Evolutionary conservation across 2,797 vertebrate species (phyloP), one percentile per base, ranked within the genome.

Genomic region (Eupleurogrammus muticus): DNA sequence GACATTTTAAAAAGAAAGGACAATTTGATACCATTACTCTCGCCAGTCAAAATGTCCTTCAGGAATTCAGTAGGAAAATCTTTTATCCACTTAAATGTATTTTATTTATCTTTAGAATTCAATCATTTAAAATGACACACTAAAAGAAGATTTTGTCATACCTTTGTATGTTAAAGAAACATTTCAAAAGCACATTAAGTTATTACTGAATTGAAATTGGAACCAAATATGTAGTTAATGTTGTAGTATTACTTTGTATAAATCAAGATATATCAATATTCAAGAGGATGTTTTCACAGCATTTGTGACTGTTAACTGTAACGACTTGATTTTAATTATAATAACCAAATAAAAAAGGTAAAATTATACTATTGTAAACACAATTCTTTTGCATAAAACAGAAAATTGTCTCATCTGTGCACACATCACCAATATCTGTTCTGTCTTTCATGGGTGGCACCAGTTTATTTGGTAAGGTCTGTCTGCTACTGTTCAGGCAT

Each of bases 1-100:
- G 84, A 83, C 74, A 91, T 91, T 91, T 88, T 86, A 80, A 85
- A 90, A 90, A 90, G 78, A 84, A 88, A 92, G 86, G 83, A 92
- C 90, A 83, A 89, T 90, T 92, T 90, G 82, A 88, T 87, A 80
- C 77, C 70, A 90, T 89, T 91, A 87, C 81, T 72, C 52, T 80
- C 47, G 8, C 73, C 57, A 69, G 80, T 87, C 82, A 73, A 78
- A 85, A 80, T 66, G 84, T 82, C 85, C 85, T 84, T 76, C 70
- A 86, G 85, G 77, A 80, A 85, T 83, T 83, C 73, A 73, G 79
- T 63, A 54, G 42, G 35, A 80, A 84, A 67, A 77, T 68, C 36
- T 79, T 17, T 80, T 53, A 51, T 61, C 54, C 40, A 52, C 75
- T 74, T 68, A 59, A 74, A 82, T 80, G 17, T 48, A 75, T 83